phyloP scores from a whole-genome alignment of 2,113 vertebrate species.

The Xyliphius kryptos region DNA sequence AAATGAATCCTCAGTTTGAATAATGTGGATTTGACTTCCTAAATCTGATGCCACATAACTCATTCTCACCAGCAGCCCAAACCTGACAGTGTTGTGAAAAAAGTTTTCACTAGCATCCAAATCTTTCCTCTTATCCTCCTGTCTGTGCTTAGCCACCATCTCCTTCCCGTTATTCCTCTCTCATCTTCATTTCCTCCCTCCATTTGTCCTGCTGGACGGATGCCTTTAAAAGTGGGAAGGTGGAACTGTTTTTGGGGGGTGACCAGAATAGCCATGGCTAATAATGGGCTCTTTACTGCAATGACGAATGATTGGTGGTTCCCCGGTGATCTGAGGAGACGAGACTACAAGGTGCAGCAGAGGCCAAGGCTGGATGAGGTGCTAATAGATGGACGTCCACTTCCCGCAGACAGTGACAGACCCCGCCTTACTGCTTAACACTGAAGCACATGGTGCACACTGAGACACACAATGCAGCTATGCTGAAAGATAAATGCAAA shows the following conservation, averaged over 20 bases:
- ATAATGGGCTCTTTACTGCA: slow-evolving; percentile 37
- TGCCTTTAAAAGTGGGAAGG: slow-evolving; percentile 35
- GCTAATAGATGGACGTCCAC: slow-evolving; percentile 38
- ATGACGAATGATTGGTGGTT: slow-evolving; percentile 40
- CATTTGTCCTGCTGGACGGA: slow-evolving; percentile 26
- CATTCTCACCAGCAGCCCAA: not conserved
- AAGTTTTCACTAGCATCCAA: slow-evolving; percentile 19
- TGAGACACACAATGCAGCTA: slow-evolving; percentile 18
- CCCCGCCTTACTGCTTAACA: slow-evolving; percentile 13
- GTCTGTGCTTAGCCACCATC: slow-evolving; percentile 29
- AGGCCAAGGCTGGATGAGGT: slow-evolving; percentile 26
- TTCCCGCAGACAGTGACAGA: slow-evolving; percentile 25
- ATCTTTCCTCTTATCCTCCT: slow-evolving; percentile 29
- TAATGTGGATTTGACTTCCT: no score
- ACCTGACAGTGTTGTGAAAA: slow-evolving; percentile 23
- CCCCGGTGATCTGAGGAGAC: slow-evolving; percentile 32
- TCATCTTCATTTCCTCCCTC: slow-evolving; percentile 21
- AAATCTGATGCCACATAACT: not conserved
- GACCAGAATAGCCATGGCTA: slow-evolving; percentile 21
- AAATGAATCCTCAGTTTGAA: no score
- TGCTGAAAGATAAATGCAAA: slow-evolving; percentile 34
- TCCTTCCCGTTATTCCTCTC: slow-evolving; percentile 22
- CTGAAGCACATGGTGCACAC: slow-evolving; percentile 20
- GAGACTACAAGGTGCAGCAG: slow-evolving; percentile 23
- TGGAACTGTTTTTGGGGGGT: slow-evolving; percentile 11